phyloP scores from a whole-genome alignment of 2,797 vertebrate genomes.

The Prionace glauca region DNA sequence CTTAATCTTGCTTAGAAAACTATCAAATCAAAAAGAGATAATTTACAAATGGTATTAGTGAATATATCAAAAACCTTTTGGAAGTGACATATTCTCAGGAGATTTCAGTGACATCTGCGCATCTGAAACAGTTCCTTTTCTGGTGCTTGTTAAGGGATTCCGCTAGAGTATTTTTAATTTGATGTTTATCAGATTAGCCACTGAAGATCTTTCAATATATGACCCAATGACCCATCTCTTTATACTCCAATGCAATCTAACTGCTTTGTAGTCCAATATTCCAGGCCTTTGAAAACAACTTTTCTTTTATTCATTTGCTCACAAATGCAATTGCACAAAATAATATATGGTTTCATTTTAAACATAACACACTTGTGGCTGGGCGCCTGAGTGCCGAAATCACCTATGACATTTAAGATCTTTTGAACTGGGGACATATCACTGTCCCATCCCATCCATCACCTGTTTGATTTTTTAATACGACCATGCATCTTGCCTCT shows the following conservation, averaged over 20 bases:
- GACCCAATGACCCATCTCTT: constrained; percentile 54
- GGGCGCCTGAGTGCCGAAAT: neutral
- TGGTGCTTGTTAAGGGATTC: constrained; percentile 45
- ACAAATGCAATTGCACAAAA: neutral
- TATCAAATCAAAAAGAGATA: constrained; percentile 27
- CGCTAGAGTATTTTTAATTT: constrained; percentile 41
- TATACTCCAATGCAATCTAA: constrained; percentile 57
- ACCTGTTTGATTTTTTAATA: neutral
- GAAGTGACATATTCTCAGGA: constrained; percentile 53
- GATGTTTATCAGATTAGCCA: constrained; percentile 46
- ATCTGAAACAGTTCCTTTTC: constrained; percentile 56
- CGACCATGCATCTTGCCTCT: neutral
- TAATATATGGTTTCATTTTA: neutral
- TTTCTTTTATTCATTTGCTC: neutral
- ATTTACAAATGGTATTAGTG: constrained; percentile 78
- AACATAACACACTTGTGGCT: neutral
- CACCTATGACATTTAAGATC: too few relatives aligned
- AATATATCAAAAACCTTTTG: constrained; percentile 62
- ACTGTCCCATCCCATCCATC: neutral
- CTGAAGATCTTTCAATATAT: constrained; percentile 57
- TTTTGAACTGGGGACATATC: neutral
- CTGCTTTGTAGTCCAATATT: constrained; percentile 14
- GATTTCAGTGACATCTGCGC: constrained; percentile 57
- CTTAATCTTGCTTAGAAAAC: constrained; percentile 35
- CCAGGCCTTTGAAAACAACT: neutral